Evolutionary conservation across 1,140 invertebrate genomes (phyloP).

Genomic region (Drosophila leontia): DNA sequence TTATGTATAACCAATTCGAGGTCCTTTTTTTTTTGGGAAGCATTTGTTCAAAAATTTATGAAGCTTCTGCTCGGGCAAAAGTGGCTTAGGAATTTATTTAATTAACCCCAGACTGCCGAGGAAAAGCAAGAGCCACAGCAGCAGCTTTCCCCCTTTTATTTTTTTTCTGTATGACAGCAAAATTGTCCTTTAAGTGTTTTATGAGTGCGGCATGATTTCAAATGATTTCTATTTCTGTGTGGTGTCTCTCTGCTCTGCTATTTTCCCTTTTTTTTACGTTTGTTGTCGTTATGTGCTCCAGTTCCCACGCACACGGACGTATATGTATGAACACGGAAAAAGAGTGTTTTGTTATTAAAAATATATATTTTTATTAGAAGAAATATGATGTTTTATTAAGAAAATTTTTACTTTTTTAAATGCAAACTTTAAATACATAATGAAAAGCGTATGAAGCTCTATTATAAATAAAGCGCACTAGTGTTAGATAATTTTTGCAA

Average conservation of each 20-base stretch:
- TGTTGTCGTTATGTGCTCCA: slow-evolving; percentile 64
- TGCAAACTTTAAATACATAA: neutral
- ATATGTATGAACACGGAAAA: slow-evolving; percentile 8
- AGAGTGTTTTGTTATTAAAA: neutral
- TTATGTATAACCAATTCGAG: slow-evolving; percentile 74
- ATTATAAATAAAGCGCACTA: neutral
- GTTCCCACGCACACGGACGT: slow-evolving; percentile 52
- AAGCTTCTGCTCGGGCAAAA: slow-evolving; percentile 37
- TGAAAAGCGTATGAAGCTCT: neutral
- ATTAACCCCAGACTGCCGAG: slow-evolving; percentile 68
- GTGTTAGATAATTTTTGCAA: neutral
- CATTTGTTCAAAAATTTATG: slow-evolving; percentile 61
- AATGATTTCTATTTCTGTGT: slow-evolving; percentile 57
- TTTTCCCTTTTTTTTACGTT: slow-evolving; percentile 26
- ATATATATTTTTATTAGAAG: neutral
- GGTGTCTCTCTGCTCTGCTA: slow-evolving; percentile 25
- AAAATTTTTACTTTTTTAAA: no score
- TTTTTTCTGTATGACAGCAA: slow-evolving; percentile 44
- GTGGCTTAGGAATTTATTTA: slow-evolving; percentile 70
- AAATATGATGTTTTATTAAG: neutral
- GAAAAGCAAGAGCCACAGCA: slow-evolving; percentile 42
- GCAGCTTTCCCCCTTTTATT: slow-evolving; percentile 19
- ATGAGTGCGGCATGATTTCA: slow-evolving; percentile 70
- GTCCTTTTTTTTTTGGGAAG: slow-evolving; percentile 33
- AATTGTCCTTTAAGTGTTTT: slow-evolving; percentile 77